phyloP scores from a whole-genome alignment of 1,140 invertebrate genomes.

The Neomicropteryx cornuta region DNA sequence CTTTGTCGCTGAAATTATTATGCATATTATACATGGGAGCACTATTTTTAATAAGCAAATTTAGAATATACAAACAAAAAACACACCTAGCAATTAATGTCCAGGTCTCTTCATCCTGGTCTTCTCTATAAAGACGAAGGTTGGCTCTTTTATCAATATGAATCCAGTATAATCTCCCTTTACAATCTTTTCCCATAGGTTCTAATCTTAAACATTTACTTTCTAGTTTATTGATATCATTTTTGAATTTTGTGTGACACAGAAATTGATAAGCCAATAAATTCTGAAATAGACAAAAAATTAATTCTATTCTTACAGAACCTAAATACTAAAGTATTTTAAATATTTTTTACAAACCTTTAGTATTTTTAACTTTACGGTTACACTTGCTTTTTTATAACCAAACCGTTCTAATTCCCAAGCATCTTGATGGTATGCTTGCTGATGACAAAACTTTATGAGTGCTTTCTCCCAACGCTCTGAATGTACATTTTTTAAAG shows the following conservation, averaged over 20 bases:
- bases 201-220: slow-evolving; percentile 70
- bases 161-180: slow-evolving; percentile 87
- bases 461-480: slow-evolving; percentile 86
- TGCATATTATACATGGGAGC: no score
- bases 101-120: slow-evolving; percentile 93
- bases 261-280: slow-evolving; percentile 93
- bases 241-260: slow-evolving; percentile 86
- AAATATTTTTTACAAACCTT: slow-evolving; percentile 43
- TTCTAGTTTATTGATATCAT: slow-evolving; percentile 73
- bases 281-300: slow-evolving; percentile 47
- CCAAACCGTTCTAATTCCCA: slow-evolving; percentile 95
- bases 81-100: slow-evolving; percentile 77
- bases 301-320: neutral
- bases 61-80: no score
- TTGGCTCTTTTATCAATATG: slow-evolving; percentile 82
- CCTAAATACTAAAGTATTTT: neutral
- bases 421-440: slow-evolving; percentile 75
- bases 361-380: slow-evolving; percentile 78
- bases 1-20: no score
- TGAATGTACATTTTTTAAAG: slow-evolving; percentile 68
- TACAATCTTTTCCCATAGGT: slow-evolving; percentile 82
- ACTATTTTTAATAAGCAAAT: no score
- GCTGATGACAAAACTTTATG: slow-evolving; percentile 84
- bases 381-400: slow-evolving; percentile 81
- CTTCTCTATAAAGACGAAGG: slow-evolving; percentile 85